Evolutionary conservation across 23 tunicate genomes (phyloP).

Genomic region (Trididemnum miniatum): DNA sequence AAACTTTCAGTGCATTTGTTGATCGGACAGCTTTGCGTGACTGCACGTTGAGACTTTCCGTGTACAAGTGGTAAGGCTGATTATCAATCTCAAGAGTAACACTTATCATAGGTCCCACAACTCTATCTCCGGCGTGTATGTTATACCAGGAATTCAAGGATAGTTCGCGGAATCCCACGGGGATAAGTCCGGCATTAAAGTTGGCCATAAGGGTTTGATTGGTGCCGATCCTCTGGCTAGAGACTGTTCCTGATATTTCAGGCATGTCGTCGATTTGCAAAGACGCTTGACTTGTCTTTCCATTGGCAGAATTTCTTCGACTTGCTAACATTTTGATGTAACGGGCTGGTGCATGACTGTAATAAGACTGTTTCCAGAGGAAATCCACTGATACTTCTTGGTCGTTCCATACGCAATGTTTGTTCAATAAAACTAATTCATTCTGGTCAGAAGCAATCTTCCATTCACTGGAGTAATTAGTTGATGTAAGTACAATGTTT

Average conservation of each 20-base stretch:
- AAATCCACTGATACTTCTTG: slow-evolving; percentile 24
- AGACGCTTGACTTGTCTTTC: slow-evolving; percentile 5
- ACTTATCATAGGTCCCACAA: slow-evolving; percentile 13
- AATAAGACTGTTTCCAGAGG: slow-evolving; percentile 56
- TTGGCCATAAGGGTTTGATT: slow-evolving; percentile 3
- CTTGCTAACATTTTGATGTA: not conserved
- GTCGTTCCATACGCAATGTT: slow-evolving; percentile 20
- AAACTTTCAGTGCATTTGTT: slow-evolving; percentile 10
- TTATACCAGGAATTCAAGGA: slow-evolving; percentile 32
- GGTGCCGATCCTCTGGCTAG: not conserved
- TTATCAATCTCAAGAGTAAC: slow-evolving; percentile 18
- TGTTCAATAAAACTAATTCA: slow-evolving; percentile 47
- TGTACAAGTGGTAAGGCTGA: not conserved
- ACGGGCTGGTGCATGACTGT: not conserved
- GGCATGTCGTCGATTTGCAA: slow-evolving; percentile 52
- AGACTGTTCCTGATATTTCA: slow-evolving; percentile 12
- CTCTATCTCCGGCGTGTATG: not conserved
- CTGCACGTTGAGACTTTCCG: not conserved
- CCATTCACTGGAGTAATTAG: slow-evolving; percentile 66
- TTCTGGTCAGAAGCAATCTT: slow-evolving; percentile 33
- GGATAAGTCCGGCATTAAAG: slow-evolving; percentile 28
- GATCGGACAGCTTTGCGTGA: not conserved
- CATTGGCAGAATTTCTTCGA: not conserved
- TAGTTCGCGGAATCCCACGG: slow-evolving; percentile 23
- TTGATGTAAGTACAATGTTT: slow-evolving; percentile 1